phyloP scores from a whole-genome alignment of 1,140 invertebrate genomes.

The Geopemphigus sp. region DNA sequence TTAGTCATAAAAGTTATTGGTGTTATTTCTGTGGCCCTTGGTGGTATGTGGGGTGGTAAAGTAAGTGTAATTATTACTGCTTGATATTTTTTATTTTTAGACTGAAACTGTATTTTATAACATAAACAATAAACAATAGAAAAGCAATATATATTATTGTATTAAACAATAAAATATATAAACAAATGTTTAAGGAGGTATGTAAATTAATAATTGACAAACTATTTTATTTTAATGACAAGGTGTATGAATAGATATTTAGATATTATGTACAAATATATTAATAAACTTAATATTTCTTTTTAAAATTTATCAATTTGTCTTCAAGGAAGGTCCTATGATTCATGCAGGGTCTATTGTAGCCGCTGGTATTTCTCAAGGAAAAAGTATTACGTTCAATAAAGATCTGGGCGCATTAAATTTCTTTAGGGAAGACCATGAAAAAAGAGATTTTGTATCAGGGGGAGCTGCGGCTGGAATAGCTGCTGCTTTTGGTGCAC shows the following conservation, averaged over 20 bases:
- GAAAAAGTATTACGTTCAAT: slow-evolving; percentile 86
- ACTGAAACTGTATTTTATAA: too few relatives aligned
- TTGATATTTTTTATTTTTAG: background rate
- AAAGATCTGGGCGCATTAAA: slow-evolving; percentile 85
- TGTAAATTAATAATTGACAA: too few relatives aligned
- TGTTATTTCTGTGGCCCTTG: slow-evolving; percentile 89
- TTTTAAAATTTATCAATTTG: slow-evolving; percentile 26
- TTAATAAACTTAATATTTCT: too few relatives aligned
- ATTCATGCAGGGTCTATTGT: slow-evolving; percentile 98
- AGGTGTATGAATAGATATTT: too few relatives aligned
- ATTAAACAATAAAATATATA: too few relatives aligned
- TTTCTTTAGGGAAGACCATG: slow-evolving; percentile 92
- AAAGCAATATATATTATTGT: too few relatives aligned
- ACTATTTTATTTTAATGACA: too few relatives aligned
- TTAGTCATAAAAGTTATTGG: slow-evolving; percentile 88
- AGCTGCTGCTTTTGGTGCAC: slow-evolving; percentile 94
- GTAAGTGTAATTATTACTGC: too few relatives aligned
- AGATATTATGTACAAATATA: too few relatives aligned
- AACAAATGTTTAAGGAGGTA: too few relatives aligned
- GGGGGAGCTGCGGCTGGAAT: slow-evolving; percentile 96
- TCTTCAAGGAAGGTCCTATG: slow-evolving; percentile 96
- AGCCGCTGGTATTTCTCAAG: slow-evolving; percentile 96
- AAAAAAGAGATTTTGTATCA: slow-evolving; percentile 98
- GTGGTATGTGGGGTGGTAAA: slow-evolving; percentile 94
- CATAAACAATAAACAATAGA: too few relatives aligned